Conservation (phyloP, 1,140 invertebrate genomes). For the Druon quercuslanigerum region DNA sequence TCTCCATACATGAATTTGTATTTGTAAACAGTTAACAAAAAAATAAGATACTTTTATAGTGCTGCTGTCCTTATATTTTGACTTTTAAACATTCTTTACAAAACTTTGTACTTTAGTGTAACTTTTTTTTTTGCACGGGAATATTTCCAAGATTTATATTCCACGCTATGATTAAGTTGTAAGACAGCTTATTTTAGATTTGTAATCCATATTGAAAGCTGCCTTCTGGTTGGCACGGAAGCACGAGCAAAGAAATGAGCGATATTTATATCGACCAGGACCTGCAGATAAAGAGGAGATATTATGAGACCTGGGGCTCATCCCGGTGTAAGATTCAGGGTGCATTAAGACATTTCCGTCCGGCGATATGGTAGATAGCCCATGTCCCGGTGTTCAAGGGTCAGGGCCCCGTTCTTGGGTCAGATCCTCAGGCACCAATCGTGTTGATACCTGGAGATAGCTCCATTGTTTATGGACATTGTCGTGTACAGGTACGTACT, state of each 20-base stretch:
- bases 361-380: constrained; percentile 37
- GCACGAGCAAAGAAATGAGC: not conserved
- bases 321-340: constrained; percentile 16
- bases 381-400: constrained; percentile 34
- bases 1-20: too few species aligned
- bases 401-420: constrained; percentile 42
- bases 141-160: too few species aligned
- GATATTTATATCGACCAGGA: not conserved
- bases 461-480: constrained; percentile 43
- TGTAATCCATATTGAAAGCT: not conserved
- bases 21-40: too few species aligned
- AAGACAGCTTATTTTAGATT: too few species aligned
- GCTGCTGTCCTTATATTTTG: too few species aligned
- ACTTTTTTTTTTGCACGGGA: too few species aligned
- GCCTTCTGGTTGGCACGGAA: not conserved
- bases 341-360: constrained; percentile 40
- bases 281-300: constrained; percentile 5
- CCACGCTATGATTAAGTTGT: too few species aligned
- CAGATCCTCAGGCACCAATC: constrained; percentile 39
- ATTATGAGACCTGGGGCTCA: constrained; percentile 13
- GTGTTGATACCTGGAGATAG: constrained; percentile 42
- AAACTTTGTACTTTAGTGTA: too few species aligned
- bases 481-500: constrained; percentile 39
- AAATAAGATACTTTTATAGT: too few species aligned
- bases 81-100: too few species aligned